These are phyloP conservation scores for Merodon equestris DNA, from an alignment of 2,888 invertebrate genomes.

Conservation along the genomic window DNA sequence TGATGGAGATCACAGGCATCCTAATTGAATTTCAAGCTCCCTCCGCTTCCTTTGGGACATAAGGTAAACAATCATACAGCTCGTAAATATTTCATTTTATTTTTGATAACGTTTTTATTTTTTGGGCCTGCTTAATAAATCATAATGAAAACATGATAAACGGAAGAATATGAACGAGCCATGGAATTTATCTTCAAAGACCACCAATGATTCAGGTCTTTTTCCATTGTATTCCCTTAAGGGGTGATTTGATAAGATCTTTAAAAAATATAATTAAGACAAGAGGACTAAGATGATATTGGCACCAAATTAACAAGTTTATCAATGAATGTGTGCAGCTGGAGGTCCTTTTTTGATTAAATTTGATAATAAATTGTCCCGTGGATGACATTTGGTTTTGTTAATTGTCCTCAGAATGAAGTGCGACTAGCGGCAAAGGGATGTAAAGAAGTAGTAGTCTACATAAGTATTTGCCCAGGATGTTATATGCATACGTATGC, in stretches of 20 bases:
- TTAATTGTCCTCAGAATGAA: conserved; percentile 15
- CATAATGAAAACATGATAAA: conserved; percentile 11
- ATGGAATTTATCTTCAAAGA: conserved; percentile 14
- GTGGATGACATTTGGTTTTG: conserved; percentile 14
- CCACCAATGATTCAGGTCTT: conserved; percentile 29
- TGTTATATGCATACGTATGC: too few species aligned
- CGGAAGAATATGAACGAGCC: conserved; percentile 12
- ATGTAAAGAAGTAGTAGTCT: too few species aligned
- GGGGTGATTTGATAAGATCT: conserved; percentile 50
- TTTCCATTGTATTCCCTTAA: conserved; percentile 2
- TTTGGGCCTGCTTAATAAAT: conserved; percentile 42
- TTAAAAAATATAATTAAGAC: background rate
- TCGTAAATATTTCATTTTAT: conserved; percentile 50
- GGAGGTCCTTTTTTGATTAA: conserved; percentile 22
- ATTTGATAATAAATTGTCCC: conserved; percentile 38
- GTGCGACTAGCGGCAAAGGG: too few species aligned
- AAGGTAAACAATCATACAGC: conserved; percentile 19
- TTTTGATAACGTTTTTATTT: conserved; percentile 38
- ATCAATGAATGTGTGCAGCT: conserved; percentile 39
- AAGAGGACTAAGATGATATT: conserved; percentile 33
- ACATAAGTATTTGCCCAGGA: too few species aligned
- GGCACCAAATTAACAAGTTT: conserved; percentile 57
- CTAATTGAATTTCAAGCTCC: conserved; percentile 6
- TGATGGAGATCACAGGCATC: background rate
- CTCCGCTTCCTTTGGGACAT: background rate